Evolutionary conservation across 2,113 vertebrate species (phyloP).

Genomic region (Chloropsis cyanopogon): DNA sequence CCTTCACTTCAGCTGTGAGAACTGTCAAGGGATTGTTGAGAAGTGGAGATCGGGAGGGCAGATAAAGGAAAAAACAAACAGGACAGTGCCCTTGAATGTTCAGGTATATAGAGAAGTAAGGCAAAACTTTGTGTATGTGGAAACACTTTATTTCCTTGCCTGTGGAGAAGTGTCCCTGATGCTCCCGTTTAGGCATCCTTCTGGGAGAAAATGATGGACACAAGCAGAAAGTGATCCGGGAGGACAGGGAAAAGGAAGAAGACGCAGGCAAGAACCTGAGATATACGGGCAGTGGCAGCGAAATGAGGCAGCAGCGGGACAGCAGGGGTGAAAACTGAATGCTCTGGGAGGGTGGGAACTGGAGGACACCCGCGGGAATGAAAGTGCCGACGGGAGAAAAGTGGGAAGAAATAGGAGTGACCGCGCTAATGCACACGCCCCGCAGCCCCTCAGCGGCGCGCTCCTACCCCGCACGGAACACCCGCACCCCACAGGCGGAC

Average conservation of each 20-base stretch:
- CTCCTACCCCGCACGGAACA: neutral
- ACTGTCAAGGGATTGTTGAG: neutral
- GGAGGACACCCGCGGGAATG: no score
- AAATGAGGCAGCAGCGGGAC: neutral
- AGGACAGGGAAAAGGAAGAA: no score
- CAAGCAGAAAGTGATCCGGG: neutral
- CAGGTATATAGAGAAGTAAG: neutral
- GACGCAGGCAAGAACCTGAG: neutral
- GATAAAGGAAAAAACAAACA: accelerated
- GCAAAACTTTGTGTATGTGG: neutral
- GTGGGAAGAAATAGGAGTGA: neutral
- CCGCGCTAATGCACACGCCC: accelerated
- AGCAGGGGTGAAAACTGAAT: accelerated
- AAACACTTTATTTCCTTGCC: neutral
- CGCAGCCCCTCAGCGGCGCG: neutral
- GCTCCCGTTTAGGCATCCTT: no score
- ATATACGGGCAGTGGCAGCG: accelerated
- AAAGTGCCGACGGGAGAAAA: accelerated
- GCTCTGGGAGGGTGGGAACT: accelerated
- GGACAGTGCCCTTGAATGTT: neutral
- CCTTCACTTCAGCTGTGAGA: neutral
- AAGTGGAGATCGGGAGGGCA: neutral
- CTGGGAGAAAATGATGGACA: accelerated
- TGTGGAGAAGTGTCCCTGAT: accelerated
- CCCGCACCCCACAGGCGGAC: neutral